Base-by-base conservation (phyloP, 2,797 vertebrate species). In the Champsocephalus gunnari region DNA sequence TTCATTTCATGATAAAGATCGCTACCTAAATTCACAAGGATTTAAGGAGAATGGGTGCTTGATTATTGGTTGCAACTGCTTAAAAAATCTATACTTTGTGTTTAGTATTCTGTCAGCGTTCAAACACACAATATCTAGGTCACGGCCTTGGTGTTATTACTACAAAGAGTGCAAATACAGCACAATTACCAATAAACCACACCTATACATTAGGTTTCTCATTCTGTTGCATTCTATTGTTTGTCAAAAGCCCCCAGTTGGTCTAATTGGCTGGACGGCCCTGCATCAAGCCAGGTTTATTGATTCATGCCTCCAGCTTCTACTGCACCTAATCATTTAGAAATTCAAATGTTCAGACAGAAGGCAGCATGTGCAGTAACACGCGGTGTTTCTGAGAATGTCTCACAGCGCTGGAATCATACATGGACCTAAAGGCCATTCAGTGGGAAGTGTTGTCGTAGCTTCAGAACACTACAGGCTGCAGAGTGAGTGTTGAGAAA, bases 381-480 rank as follows among this genome's bases (percentile, higher is more conserved):
- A 55, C 44, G 50, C 55, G 62, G 64, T 47, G 59, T 71, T 76
- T 76, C n/a, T 77, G 56, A 75, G 57, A 21, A 63, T 63, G 69
- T 82, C 67, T 81, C 67, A 57, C 21, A 63, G 66, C 54, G 48
- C 49, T 58, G 70, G 44, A 62, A 21, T 13, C n/a, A 61, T 38
- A 21, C 2, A 8, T 44, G 57, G 57, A 73, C 67, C 65, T 21
- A 51, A 71, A 73, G 74, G 75, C 74, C 72, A 49, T 73, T 82
- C 65, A 34, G 64, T 78, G 64, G 85, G 87, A 94, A 89, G 77
- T 82, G 81, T 91, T 87, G 83, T 87, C 83, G 94, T 82, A 78
- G 82, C 84, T 62, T 76, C 56, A 58, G 68, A 90, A 71, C 67
- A 80, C 66, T 44, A 57, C 73, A 76, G 59, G 68, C 56, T 69